phyloP scores from a whole-genome alignment of 1,140 invertebrate species.

The Drosophila kohkoa region DNA sequence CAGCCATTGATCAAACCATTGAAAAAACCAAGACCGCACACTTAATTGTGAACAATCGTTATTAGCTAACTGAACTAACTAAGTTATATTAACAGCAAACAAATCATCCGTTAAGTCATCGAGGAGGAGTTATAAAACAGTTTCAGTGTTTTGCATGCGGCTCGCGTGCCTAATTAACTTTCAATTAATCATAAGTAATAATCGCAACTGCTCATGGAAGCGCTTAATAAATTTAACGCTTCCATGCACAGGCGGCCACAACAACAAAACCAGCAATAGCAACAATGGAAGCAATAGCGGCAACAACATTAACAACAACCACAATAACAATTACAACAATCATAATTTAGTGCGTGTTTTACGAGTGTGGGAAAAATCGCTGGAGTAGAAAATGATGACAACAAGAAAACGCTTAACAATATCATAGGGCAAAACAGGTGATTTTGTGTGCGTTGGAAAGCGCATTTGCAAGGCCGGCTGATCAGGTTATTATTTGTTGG shows the following conservation, averaged over 20 bases:
- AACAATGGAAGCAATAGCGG: constrained; percentile 10
- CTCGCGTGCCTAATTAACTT: constrained; percentile 70
- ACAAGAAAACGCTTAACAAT: constrained; percentile 51
- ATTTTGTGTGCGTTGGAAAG: constrained; percentile 58
- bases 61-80: constrained; percentile 33
- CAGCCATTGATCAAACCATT: not conserved
- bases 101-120: constrained; percentile 65
- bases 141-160: constrained; percentile 44
- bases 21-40: not conserved
- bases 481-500: constrained; percentile 46
- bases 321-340: constrained; percentile 62
- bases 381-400: constrained; percentile 67
- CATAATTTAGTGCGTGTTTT: constrained; percentile 67
- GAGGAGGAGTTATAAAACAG: constrained; percentile 47
- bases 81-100: constrained; percentile 26
- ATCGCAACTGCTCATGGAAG: constrained; percentile 41
- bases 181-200: constrained; percentile 74
- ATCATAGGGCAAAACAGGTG: constrained; percentile 51
- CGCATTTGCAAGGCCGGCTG: constrained; percentile 64
- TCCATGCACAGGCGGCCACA: constrained; percentile 39
- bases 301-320: constrained; percentile 37
- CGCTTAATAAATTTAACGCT: constrained; percentile 61
- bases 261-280: constrained; percentile 3
- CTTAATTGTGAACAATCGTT: constrained; percentile 30
- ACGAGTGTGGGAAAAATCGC: constrained; percentile 76